Conservation (phyloP, 2,888 invertebrate species). For the Andrena dorsata region DNA sequence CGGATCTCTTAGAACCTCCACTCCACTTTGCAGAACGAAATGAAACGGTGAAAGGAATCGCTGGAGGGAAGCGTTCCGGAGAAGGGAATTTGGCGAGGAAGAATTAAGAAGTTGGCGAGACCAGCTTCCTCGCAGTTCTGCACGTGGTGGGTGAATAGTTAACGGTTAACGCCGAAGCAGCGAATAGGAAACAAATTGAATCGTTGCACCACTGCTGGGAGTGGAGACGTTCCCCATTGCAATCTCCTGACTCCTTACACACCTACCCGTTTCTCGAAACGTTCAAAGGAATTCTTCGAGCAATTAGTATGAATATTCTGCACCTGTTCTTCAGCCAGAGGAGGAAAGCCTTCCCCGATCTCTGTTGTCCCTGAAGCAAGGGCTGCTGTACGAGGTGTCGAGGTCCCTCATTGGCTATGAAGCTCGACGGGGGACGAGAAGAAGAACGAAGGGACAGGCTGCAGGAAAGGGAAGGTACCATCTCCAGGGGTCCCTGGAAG, state of each 20-base stretch:
- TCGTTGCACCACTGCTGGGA: not conserved
- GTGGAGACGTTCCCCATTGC: too few relatives aligned
- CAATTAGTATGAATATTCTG: conserved; percentile 59
- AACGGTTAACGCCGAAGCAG: conserved; percentile 2
- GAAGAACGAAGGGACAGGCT: conserved; percentile 1
- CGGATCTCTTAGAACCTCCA: not conserved
- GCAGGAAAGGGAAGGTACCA: not conserved
- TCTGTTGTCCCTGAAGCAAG: not conserved
- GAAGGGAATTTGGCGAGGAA: not conserved
- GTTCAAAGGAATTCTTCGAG: conserved; percentile 47
- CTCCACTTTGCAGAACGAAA: not conserved
- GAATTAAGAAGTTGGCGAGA: conserved; percentile 14
- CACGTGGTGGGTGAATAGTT: not conserved
- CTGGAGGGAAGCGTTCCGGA: not conserved
- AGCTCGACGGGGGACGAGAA: conserved; percentile 15
- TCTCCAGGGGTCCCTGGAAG: not conserved
- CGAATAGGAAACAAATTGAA: conserved; percentile 29
- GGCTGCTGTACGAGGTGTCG: conserved; percentile 21
- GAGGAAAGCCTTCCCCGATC: not conserved
- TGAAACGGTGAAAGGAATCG: conserved; percentile 10
- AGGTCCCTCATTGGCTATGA: conserved; percentile 48
- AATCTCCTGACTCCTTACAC: conserved; percentile 6
- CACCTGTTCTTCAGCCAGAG: conserved; percentile 47
- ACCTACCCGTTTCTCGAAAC: conserved; percentile 18
- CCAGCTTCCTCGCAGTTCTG: not conserved